Evolutionary conservation across 2,113 vertebrate genomes (phyloP), one percentile per base, ranked within the genome.

Genomic region (Silurus meridionalis): DNA sequence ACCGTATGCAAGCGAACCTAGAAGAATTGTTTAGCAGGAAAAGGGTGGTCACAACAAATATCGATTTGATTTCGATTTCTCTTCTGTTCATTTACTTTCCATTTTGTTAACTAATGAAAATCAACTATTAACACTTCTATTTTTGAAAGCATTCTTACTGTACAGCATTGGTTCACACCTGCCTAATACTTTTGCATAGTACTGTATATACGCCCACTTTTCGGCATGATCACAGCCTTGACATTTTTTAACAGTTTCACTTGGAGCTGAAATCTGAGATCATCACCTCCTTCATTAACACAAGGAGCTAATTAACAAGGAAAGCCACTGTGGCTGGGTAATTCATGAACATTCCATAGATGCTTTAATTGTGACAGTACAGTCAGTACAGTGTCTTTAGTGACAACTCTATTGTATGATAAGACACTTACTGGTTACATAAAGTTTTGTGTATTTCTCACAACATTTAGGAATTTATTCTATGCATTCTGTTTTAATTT

Each of bases 401-500:
- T 79, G 52, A 64, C 57, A 60, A 50, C 71, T 25, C 55, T 48
- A 48, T 28, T 85, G 75, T 25, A n/a, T 75, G 48, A 14, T 60
- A 10, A 72, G 55, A 58, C 53, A 52, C 52, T 66, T n/a, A 53
- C 11, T 80, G 64, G 55, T 17, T 48, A 57, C 46, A 53, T 50
- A 74, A 80, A 69, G 67, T 83, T 84, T 80, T 55, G 74, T 66
- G n/a, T 37, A 79, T 25, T 79, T 83, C 17, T 69, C 1, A 80
- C 58, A 83, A 28, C n/a, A 28, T 86, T 81, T 57, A 28, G 23
- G 10, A 15, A n/a, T 64, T 66, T 69, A 80, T 80, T 13, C 23
- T 37, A 52, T 80, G 21, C 50, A 55, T 77, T 25, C 74, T 53
- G 74, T 85, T 83, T n/a, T 61, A 67, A 83, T 82, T 71, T 87